Evolutionary conservation across 37 sponge, comb jelly and placozoan genomes (phyloP).

Genomic region (Aphrocallistes beatrix): DNA sequence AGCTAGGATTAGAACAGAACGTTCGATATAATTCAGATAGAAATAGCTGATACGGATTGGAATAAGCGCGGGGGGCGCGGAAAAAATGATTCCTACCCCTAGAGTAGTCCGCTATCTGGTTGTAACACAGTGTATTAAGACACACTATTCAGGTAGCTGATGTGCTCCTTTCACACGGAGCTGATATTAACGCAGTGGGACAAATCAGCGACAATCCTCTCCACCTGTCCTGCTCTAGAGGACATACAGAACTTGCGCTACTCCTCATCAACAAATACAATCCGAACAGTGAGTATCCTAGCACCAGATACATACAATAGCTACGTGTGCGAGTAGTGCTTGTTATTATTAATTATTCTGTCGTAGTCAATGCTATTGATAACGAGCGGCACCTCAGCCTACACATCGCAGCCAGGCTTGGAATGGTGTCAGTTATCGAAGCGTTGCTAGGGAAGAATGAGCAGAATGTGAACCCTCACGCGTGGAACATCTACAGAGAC

Average conservation of each 20-base stretch:
- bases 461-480: background rate
- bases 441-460: background rate
- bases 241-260: background rate
- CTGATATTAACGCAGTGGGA: background rate
- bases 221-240: background rate
- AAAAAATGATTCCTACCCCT: too few species aligned
- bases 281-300: background rate
- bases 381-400: conserved; percentile 5
- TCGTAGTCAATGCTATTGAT: background rate
- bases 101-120: too few species aligned
- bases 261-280: background rate
- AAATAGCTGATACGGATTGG: too few species aligned
- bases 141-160: background rate
- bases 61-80: too few species aligned
- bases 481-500: background rate
- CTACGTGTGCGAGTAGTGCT: background rate
- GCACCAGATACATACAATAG: background rate
- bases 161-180: background rate
- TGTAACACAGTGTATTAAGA: too few species aligned
- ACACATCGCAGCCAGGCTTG: background rate
- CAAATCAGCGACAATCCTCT: background rate
- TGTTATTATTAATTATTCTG: background rate
- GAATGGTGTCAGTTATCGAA: background rate
- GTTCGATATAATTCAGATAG: too few species aligned
- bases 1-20: too few species aligned